Conservation (phyloP, 2,113 vertebrate species). For the Pseudolaguvia tuberculata region DNA sequence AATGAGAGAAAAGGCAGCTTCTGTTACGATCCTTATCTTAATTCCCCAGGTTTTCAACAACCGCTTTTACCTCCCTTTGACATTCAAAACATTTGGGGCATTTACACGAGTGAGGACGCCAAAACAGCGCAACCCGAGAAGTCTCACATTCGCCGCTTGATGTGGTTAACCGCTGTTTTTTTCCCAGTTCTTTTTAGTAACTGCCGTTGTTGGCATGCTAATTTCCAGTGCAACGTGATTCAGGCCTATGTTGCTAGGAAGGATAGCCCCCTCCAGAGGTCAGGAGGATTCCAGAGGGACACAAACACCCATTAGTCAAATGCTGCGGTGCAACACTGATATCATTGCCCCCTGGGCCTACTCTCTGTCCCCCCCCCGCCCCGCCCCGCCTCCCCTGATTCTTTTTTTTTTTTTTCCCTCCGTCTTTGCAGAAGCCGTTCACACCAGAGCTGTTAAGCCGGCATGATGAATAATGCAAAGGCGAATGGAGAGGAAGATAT, state of each 20-base stretch:
- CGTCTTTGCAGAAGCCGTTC: conserved; percentile 50
- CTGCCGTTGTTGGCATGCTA: conserved; percentile 49
- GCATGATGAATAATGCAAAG: conserved; percentile 63
- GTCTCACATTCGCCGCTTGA: conserved; percentile 60
- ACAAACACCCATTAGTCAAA: conserved; percentile 52
- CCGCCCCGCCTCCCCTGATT: not conserved
- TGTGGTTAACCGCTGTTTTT: conserved; percentile 53
- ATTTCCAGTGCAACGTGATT: conserved; percentile 39
- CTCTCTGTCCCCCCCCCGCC: conserved; percentile 24
- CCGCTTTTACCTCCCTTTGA: conserved; percentile 65
- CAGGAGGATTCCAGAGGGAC: conserved; percentile 48
- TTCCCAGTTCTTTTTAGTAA: conserved; percentile 17
- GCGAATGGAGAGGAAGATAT: conserved; percentile 51
- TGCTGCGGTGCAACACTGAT: conserved; percentile 45
- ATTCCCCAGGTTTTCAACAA: conserved; percentile 66
- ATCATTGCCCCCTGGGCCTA: conserved; percentile 39
- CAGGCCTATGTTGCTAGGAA: conserved; percentile 43
- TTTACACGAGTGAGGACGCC: conserved; percentile 42
- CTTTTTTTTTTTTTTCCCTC: not conserved
- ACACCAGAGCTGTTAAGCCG: conserved; percentile 55
- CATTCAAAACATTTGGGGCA: conserved; percentile 66
- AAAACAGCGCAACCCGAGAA: conserved; percentile 63
- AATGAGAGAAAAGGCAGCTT: conserved; percentile 50
- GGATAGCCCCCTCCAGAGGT: conserved; percentile 40
- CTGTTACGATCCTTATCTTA: conserved; percentile 72